Percentiles rank a stretch among this genome's conserved stretches.
Conservation (phyloP, 2,797 vertebrate species). For the Tamandua tetradactyla region DNA sequence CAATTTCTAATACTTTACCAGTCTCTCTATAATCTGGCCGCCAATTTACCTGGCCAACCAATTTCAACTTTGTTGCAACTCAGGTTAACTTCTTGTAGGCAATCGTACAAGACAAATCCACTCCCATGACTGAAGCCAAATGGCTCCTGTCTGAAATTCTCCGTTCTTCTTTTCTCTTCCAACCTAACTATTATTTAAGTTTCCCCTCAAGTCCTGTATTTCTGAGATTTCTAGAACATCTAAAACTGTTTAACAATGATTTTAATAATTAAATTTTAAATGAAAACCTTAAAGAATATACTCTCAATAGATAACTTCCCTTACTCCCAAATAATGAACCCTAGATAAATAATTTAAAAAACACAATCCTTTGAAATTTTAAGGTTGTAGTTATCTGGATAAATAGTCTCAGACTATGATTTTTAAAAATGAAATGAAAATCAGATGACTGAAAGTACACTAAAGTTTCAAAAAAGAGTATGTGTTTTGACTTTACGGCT, state of each 20-base stretch:
- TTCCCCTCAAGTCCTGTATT: not conserved
- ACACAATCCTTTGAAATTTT: not conserved
- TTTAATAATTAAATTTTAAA: constrained; percentile 23
- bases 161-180: not conserved
- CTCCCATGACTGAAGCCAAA: not conserved
- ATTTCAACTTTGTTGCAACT: not conserved
- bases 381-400: not conserved
- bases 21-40: not conserved
- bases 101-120: not conserved
- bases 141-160: not conserved
- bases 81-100: not conserved
- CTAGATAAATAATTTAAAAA: not conserved
- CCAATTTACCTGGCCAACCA: not conserved
- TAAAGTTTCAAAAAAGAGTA: not conserved
- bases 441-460: not conserved
- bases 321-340: not conserved
- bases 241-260: not conserved
- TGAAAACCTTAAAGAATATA: not conserved
- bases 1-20: too few species aligned
- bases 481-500: not conserved
- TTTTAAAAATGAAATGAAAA: constrained; percentile 18
- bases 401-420: not conserved
- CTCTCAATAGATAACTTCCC: constrained; percentile 15
- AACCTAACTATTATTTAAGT: not conserved
- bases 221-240: not conserved